These are phyloP conservation scores for Aporrectodea caliginosa DNA, from an alignment of 1,140 invertebrate genomes.

Conservation along the genomic window DNA sequence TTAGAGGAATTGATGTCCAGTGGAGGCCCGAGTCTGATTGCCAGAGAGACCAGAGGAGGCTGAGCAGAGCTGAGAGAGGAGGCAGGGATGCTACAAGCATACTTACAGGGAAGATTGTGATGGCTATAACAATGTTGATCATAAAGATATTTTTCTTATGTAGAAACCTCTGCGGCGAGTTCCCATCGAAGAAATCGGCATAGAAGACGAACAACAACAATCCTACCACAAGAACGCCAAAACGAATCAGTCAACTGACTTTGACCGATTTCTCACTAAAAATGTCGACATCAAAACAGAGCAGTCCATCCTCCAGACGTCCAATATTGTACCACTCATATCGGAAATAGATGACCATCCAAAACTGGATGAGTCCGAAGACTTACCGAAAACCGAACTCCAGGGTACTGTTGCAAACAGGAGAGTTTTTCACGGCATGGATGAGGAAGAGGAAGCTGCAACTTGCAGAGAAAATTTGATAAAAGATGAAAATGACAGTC, in stretches of 20 bases:
- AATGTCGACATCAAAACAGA: too few relatives aligned
- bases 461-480: not conserved
- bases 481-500: not conserved
- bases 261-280: conserved; percentile 3
- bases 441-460: too few relatives aligned
- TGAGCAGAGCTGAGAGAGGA: too few relatives aligned
- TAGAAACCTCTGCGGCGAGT: conserved; percentile 14
- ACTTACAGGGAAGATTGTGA: too few relatives aligned
- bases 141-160: not conserved
- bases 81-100: too few relatives aligned
- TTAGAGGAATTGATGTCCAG: too few relatives aligned
- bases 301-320: not conserved
- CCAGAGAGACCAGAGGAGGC: too few relatives aligned
- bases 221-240: not conserved
- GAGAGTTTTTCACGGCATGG: too few relatives aligned
- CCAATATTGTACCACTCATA: not conserved
- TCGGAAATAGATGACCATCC: too few relatives aligned
- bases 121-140: too few relatives aligned
- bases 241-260: not conserved
- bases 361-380: too few relatives aligned
- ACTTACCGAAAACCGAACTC: not conserved
- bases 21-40: too few relatives aligned
- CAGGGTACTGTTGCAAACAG: not conserved
- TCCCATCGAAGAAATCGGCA: conserved; percentile 10
- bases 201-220: not conserved